Base-by-base conservation (phyloP, 2,888 invertebrate species). In the Lasioglossum oenotherae region DNA sequence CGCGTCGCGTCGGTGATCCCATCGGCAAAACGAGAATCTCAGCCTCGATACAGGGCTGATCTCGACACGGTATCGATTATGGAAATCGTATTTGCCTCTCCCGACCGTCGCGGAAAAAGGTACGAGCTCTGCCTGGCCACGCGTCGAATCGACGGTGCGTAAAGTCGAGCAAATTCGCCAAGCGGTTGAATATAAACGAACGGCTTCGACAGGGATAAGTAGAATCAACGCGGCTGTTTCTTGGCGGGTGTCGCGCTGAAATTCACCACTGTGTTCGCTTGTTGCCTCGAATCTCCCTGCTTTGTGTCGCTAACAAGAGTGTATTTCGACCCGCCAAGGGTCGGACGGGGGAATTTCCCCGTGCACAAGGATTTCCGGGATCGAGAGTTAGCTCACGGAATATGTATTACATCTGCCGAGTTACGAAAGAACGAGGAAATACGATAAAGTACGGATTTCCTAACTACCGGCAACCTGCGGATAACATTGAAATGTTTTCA, bases 21-120 rank as follows among this genome's bases (percentile, higher is more conserved):
- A 69, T 53, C 31, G 80, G 49, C 74, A 82, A 75, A 74, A 57
- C 72, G 78, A 71, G 78, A 80, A 80, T 81, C 84, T 74, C 79
- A 31, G 53, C 64, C 44, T 64, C 41, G 76, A 46, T 44, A 80
- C 73, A 49, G 67, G n/a, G 72, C 60, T 53, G 77, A 84, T 87
- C 79, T 85, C 80, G 49, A 31, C 72, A 27, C 44, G 67, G 74
- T 87, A 88, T 89, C 91, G 90, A 90, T 90, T 89, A 90, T 90
- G 90, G 85, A 89, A 91, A 90, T 91, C 57, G 74, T 53, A 84
- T 74, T 74, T 83, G 81, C 87, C 72, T 74, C 74, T 71, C n/a
- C 14, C 23, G n/a, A 41, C 73, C 19, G 71, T 31, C 67, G 64
- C 69, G 82, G 67, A 23, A 79, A 80, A 89, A 81, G 82, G 82